Evolutionary conservation across 2,113 vertebrate genomes (phyloP).

Genomic region (Nycticebus coucang): DNA sequence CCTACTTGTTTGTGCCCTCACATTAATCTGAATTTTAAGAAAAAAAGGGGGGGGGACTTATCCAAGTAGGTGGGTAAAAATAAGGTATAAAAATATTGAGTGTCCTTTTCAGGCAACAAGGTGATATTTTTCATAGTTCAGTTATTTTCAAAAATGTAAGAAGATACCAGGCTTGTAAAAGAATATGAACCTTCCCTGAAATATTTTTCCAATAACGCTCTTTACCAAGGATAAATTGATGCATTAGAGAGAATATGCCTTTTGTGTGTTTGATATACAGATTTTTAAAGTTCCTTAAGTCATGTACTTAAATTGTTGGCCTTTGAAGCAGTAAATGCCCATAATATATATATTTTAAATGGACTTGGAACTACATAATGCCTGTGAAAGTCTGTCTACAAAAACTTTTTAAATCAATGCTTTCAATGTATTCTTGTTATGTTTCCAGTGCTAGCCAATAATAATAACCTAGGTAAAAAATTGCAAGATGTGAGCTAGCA

Average conservation of each 20-base stretch:
- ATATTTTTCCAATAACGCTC: neutral
- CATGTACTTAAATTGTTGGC: neutral
- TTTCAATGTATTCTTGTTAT: neutral
- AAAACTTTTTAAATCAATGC: neutral
- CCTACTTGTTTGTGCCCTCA: no score
- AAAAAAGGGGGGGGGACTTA: neutral
- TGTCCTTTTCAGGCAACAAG: neutral
- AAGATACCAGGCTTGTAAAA: neutral
- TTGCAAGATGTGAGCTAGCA: neutral
- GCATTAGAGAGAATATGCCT: neutral
- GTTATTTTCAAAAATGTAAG: slow-evolving; percentile 8
- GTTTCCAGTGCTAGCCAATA: neutral
- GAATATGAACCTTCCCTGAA: neutral
- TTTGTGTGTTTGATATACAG: neutral
- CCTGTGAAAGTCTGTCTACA: neutral
- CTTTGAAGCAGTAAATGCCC: neutral
- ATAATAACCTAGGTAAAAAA: neutral
- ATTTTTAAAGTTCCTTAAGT: neutral
- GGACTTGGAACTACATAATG: neutral
- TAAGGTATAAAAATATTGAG: neutral
- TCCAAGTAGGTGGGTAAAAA: neutral
- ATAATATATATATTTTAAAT: neutral
- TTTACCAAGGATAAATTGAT: neutral
- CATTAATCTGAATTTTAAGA: no score
- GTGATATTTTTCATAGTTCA: neutral